These are phyloP conservation scores for Drosophila pullipes DNA, from an alignment of 2,888 invertebrate species.

Conservation along the genomic window DNA sequence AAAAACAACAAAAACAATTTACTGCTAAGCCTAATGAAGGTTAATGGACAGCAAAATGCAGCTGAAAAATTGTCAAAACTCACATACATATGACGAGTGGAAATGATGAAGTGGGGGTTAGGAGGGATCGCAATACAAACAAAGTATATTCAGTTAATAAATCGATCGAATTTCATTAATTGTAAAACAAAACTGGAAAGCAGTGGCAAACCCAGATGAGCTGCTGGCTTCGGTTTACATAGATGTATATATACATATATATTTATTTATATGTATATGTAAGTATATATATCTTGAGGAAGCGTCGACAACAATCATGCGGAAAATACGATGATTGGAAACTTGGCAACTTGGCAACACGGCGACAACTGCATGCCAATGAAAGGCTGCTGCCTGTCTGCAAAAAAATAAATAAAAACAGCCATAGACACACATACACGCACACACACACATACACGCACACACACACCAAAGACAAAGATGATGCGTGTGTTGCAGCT, in stretches of 20 bases:
- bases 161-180: slow-evolving; percentile 83
- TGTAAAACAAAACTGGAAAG: slow-evolving; percentile 75
- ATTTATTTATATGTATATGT: background rate
- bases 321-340: slow-evolving; percentile 65
- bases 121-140: slow-evolving; percentile 27
- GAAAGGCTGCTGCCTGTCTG: slow-evolving; percentile 58
- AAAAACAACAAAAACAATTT: slow-evolving; percentile 30
- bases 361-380: slow-evolving; percentile 69
- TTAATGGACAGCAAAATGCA: slow-evolving; percentile 72
- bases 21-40: slow-evolving; percentile 72
- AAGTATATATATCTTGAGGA: slow-evolving; percentile 50
- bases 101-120: background rate
- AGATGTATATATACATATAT: background rate
- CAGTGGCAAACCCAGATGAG: slow-evolving; percentile 27
- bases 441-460: slow-evolving; percentile 3
- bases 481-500: slow-evolving; percentile 35
- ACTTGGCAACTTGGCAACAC: slow-evolving; percentile 55
- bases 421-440: slow-evolving; percentile 4
- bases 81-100: slow-evolving; percentile 6
- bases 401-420: slow-evolving; percentile 6
- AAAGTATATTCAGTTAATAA: slow-evolving; percentile 76
- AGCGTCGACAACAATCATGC: slow-evolving; percentile 67
- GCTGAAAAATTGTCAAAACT: slow-evolving; percentile 45
- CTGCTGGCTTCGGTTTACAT: slow-evolving; percentile 25
- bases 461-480: slow-evolving; percentile 13